phyloP scores from a whole-genome alignment of 2,113 vertebrate species.

The Chloropsis cyanopogon region DNA sequence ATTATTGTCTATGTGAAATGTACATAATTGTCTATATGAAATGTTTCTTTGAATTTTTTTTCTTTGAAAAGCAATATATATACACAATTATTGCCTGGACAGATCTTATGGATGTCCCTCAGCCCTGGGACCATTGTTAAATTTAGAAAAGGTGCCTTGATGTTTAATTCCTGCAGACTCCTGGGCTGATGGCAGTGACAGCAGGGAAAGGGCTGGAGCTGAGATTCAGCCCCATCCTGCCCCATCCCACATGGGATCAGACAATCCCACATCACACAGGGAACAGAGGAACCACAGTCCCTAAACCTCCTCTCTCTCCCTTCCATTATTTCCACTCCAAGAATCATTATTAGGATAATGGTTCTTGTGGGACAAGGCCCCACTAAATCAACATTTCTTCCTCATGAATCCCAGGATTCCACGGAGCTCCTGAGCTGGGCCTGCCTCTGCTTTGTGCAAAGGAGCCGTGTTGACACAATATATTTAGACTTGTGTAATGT shows the following conservation, averaged over 20 bases:
- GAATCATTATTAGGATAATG: neutral
- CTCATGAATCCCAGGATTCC: neutral
- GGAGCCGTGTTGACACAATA: constrained; percentile 32
- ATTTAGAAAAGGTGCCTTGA: neutral
- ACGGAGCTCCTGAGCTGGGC: neutral
- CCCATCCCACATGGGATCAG: rapidly evolving
- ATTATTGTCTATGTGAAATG: neutral
- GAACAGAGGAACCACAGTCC: too few species aligned
- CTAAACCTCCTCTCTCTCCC: neutral
- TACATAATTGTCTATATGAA: neutral
- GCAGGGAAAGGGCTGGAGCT: neutral
- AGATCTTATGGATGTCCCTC: neutral
- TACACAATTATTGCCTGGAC: neutral
- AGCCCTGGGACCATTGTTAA: rapidly evolving
- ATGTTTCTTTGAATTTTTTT: neutral
- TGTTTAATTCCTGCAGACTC: neutral
- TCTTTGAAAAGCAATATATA: neutral
- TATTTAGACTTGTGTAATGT: constrained; percentile 55
- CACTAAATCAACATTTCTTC: neutral
- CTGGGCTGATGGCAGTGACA: neutral
- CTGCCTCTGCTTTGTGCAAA: neutral
- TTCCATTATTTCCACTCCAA: neutral
- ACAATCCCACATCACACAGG: neutral
- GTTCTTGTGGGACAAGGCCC: neutral
- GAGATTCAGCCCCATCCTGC: neutral